Percentiles rank a stretch among this genome's conserved stretches.
Evolutionary conservation across 2,888 invertebrate genomes (phyloP).

Genomic region (Aquatica leii): DNA sequence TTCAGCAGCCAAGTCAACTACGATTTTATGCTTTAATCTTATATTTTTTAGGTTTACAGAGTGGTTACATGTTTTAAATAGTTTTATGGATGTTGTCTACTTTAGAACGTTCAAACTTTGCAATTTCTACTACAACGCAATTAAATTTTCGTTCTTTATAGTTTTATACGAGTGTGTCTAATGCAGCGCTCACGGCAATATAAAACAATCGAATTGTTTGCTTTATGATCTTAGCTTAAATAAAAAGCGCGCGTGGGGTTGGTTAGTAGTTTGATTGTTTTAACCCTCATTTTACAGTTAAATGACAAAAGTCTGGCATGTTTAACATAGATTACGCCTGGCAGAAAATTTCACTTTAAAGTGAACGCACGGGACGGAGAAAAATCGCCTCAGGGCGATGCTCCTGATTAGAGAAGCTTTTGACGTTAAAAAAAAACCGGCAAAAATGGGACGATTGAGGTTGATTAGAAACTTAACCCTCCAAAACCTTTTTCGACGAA

Average conservation of each 20-base stretch:
- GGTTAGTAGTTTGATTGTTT: slow-evolving; percentile 25
- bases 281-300: slow-evolving; percentile 34
- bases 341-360: slow-evolving; percentile 19
- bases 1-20: too few species aligned
- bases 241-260: not conserved
- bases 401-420: too few species aligned
- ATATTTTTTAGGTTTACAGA: too few species aligned
- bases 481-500: slow-evolving; percentile 14
- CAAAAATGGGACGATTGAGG: slow-evolving; percentile 13
- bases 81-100: too few species aligned
- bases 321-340: slow-evolving; percentile 23
- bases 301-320: slow-evolving; percentile 29
- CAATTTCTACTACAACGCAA: too few species aligned
- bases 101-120: too few species aligned
- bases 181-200: too few species aligned
- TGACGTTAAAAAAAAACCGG: slow-evolving; percentile 1
- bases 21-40: too few species aligned
- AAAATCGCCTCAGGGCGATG: not conserved
- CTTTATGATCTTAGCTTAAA: not conserved
- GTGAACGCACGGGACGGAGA: slow-evolving; percentile 11
- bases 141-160: too few species aligned
- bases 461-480: slow-evolving; percentile 21
- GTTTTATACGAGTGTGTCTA: too few species aligned
- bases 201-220: too few species aligned
- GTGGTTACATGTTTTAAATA: too few species aligned